Evolutionary conservation across 2,797 vertebrate genomes (phyloP).

Genomic region (Sebastiscus albofasciatus): DNA sequence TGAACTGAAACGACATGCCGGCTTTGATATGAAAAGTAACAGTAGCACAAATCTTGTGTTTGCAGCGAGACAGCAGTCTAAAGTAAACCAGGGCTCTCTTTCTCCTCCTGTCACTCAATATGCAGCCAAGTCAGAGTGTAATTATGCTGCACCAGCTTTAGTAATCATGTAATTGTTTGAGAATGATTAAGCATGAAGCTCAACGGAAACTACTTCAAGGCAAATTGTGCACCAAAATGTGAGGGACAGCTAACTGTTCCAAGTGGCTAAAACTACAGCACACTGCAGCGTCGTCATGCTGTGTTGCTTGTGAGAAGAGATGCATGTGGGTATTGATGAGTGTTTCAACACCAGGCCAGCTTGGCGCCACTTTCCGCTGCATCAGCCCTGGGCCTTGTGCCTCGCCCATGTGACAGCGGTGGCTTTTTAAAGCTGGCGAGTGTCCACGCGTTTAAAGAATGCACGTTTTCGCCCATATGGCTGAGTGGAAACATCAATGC

Average conservation of each 20-base stretch:
- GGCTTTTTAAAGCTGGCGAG: conserved; percentile 48
- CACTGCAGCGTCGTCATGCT: conserved; percentile 12
- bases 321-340: conserved; percentile 52
- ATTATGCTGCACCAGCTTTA: conserved; percentile 17
- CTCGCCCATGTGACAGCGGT: conserved; percentile 51
- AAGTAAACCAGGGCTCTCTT: not conserved
- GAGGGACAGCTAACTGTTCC: conserved; percentile 4
- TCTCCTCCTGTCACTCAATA: conserved; percentile 15
- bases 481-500: conserved; percentile 67
- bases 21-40: not conserved
- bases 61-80: not conserved
- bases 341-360: conserved; percentile 44
- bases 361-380: conserved; percentile 57
- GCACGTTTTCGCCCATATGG: conserved; percentile 20
- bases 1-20: not conserved
- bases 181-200: conserved; percentile 19
- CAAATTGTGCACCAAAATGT: conserved; percentile 14
- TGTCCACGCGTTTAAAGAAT: conserved; percentile 42
- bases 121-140: conserved; percentile 9
- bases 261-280: conserved; percentile 9
- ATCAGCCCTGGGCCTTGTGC: conserved; percentile 60
- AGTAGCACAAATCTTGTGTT: not conserved
- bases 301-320: conserved; percentile 30
- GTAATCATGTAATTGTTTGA: conserved; percentile 39
- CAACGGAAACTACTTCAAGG: conserved; percentile 2